Base-by-base conservation (phyloP, 2,113 vertebrate species). In the Platichthys flesus region DNA sequence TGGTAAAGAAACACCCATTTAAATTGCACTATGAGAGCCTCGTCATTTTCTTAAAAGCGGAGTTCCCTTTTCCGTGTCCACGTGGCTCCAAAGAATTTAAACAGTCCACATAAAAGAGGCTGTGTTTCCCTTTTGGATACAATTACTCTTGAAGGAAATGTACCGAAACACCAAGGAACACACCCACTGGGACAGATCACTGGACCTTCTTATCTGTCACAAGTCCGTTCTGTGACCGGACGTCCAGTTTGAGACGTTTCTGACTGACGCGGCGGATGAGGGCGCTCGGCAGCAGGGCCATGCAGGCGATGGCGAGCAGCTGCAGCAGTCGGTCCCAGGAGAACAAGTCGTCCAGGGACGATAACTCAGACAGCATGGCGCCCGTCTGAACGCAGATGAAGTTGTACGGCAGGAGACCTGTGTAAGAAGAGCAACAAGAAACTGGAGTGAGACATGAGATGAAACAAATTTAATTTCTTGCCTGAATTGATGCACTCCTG, bases 381-480 rank as follows among this genome's bases (percentile, higher is more conserved):
- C 98, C 98, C 0, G 96, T 98, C 92, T 98, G 98, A 60, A 99
- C 98, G 10, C 98, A 99, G 94, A 99, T 97, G 91, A 99, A 98
- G 87, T 99, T 99, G 85, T 99, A 99, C 0, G 98, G 98, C 54
- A 97, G 93, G 75, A 99, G 95, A 63, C 98, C 97, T 99, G 59
- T 8, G 67, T 61, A 72, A 81, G 52, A 54, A 51, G 14, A 61
- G 20, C 21, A 9, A 2, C n/a, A 23, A 24, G 9, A 56, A 56
- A 23, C 54, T 14, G 54, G 10, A 56, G 54, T 56, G 54, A 56
- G 21, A 13, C n/a, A n/a, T 52, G 20, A 6, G 16, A 52, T 52
- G 18, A 63, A 68, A 51, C 1, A 12, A 20, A 47, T 45, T 65
- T 24, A 64, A 3, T 42, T 7, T 62, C 10, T 14, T 14, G 9